These are phyloP conservation scores for Tuta absoluta DNA, from an alignment of 2,888 invertebrate genomes.

Conservation along the genomic window DNA sequence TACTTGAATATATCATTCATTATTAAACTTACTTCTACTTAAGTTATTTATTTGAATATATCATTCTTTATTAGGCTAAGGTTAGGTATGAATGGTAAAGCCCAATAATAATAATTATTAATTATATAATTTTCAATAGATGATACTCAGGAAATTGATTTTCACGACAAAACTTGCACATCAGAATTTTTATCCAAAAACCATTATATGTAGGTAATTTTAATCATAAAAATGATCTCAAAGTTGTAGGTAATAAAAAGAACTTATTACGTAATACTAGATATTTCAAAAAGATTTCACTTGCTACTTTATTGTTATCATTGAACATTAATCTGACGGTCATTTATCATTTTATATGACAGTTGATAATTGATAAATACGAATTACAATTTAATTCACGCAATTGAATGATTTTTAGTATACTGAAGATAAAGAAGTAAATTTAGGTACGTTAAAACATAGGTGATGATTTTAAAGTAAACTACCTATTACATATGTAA, in stretches of 20 bases:
- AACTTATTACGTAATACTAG: not conserved
- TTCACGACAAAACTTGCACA: too few relatives aligned
- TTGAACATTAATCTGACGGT: not conserved
- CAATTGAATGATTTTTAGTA: not conserved
- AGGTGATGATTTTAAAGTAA: not conserved
- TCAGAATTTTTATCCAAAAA: too few relatives aligned
- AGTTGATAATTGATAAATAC: conserved; percentile 4
- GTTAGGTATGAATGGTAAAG: too few relatives aligned
- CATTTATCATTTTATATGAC: conserved; percentile 22
- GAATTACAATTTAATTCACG: conserved; percentile 1
- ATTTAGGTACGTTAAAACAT: not conserved
- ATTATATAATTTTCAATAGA: too few relatives aligned
- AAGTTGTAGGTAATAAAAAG: conserved; percentile 1
- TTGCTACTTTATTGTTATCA: conserved; percentile 7
- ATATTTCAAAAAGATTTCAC: conserved; percentile 1
- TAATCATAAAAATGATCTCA: not conserved
- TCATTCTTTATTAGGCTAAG: too few relatives aligned
- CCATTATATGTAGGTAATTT: too few relatives aligned
- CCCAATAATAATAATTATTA: too few relatives aligned
- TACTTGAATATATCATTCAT: too few relatives aligned
- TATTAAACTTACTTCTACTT: too few relatives aligned
- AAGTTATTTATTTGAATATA: too few relatives aligned
- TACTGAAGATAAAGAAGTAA: not conserved
- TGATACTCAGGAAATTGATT: too few relatives aligned
- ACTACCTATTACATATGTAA: too few relatives aligned